Evolutionary conservation across 2,888 invertebrate species (phyloP).

Genomic region (Drosophila helvetica): DNA sequence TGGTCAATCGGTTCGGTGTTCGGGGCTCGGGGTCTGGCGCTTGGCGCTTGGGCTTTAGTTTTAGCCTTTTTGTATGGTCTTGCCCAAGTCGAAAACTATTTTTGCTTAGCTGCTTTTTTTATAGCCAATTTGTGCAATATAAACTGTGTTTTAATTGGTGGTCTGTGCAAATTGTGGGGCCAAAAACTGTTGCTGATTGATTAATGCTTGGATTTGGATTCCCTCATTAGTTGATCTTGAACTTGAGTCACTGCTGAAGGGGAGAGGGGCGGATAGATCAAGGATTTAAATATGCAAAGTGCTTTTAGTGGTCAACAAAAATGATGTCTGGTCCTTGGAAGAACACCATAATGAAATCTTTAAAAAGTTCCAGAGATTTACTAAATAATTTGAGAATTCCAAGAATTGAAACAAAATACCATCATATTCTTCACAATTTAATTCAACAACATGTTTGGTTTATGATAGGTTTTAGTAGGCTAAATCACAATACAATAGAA

Average conservation of each 20-base stretch:
- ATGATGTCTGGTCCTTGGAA: constrained; percentile 20
- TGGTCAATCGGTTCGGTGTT: constrained; percentile 52
- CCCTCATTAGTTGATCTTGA: constrained; percentile 58
- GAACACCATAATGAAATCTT: constrained; percentile 7
- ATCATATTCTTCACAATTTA: neutral
- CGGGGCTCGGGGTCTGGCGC: too few species aligned
- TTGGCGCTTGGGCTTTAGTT: constrained; percentile 14
- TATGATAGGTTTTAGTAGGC: constrained; percentile 64
- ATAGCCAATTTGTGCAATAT: constrained; percentile 40
- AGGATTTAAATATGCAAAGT: constrained; percentile 42
- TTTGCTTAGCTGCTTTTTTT: constrained; percentile 9
- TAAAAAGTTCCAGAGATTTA: constrained; percentile 1
- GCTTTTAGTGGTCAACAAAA: constrained; percentile 46
- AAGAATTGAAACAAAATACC: neutral
- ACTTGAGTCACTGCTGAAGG: constrained; percentile 53
- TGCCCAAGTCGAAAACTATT: constrained; percentile 21
- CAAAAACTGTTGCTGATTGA: constrained; percentile 53
- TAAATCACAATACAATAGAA: constrained; percentile 81
- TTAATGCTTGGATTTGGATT: constrained; percentile 64
- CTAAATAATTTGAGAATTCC: neutral
- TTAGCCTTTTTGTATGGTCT: constrained; percentile 5
- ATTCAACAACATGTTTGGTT: constrained; percentile 28
- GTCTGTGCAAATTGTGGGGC: constrained; percentile 40
- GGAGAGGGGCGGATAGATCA: constrained; percentile 44
- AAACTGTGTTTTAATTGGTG: constrained; percentile 37